phyloP scores from a whole-genome alignment of 2,888 invertebrate species.

The Gnatocerus cornutus region DNA sequence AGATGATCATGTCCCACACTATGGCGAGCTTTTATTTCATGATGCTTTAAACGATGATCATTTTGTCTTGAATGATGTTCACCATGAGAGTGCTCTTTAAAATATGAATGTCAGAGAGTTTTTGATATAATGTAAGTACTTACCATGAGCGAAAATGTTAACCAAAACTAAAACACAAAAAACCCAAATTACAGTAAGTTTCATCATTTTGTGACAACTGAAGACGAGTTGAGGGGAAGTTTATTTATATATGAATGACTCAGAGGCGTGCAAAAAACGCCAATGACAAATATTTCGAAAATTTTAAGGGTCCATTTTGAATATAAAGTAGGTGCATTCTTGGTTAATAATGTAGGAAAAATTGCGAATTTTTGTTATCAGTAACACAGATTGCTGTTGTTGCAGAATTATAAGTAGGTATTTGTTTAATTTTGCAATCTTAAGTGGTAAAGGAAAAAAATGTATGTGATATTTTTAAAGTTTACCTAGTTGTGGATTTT shows the following conservation, averaged over 20 bases:
- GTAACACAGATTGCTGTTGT: no score
- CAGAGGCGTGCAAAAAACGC: not conserved
- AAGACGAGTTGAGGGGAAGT: not conserved
- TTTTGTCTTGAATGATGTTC: not conserved
- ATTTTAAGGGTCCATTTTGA: not conserved
- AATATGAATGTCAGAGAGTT: not conserved
- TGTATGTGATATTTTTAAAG: no score
- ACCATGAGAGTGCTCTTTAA: not conserved
- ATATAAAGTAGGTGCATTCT: not conserved
- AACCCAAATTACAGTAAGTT: not conserved
- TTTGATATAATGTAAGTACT: not conserved
- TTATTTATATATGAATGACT: not conserved
- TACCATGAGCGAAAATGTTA: not conserved
- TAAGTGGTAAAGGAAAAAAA: no score
- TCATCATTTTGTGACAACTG: not conserved
- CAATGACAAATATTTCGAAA: not conserved
- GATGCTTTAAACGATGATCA: not conserved
- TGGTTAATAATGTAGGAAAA: not conserved
- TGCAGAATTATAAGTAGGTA: no score
- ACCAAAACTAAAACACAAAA: slow-evolving; percentile 4
- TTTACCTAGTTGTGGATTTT: no score
- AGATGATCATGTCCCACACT: not conserved
- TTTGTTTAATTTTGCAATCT: no score
- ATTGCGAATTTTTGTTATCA: not conserved
- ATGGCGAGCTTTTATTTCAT: no score